Base-by-base conservation (phyloP, 2,888 invertebrate genomes). In the Dasysyrphus albostriatus region DNA sequence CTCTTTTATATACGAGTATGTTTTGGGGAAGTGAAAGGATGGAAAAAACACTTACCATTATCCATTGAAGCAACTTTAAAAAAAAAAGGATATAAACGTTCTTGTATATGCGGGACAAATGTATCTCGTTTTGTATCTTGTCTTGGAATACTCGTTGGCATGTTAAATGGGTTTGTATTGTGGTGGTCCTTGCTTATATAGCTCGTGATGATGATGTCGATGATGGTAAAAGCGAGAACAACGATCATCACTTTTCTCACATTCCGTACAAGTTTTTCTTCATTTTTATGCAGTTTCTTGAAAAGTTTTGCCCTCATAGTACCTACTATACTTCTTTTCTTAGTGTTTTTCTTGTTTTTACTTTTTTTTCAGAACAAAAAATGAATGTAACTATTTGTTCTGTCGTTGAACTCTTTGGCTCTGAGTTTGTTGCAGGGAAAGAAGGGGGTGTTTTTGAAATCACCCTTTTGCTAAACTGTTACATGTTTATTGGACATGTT, bases 211-310 rank as follows among this genome's bases (percentile, higher is more conserved):
- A 76, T 67, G 58, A 65, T 7, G 65, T 8, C 29, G 24, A 16
- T 9, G 34, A n/a, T 5, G 39, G 24, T n/a, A 69, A 69, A 9
- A 19, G 19, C 49, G 49, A 51, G 39, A 54, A 37, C 37, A 42
- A 54, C 81, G 51, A 87, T 83, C 78, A 83, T 87, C 85, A 83
- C 83, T 83, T n/a, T n/a, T 82, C 69, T 58, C 51, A 47, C 61
- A 24, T 24, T 24, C 3, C 24, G 24, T 24, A 75, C 29, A 61
- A 39, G 61, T 85, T 85, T 83, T 87, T 51, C 65, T 82, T 37
- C 63, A 70, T 78, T 83, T 78, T 87, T 78, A 85, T 82, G 63
- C 82, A 85, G 63, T 85, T 58, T 14, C 32, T 69, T 58, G 37
- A 29, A 65, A 85, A 77, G 59, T 82, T 82, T 29, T 74, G 63